A percentile compares a stretch with the other conserved stretches of the same genome.
Conservation (phyloP, 2,113 vertebrate genomes). For the Amphilophus citrinellus region DNA sequence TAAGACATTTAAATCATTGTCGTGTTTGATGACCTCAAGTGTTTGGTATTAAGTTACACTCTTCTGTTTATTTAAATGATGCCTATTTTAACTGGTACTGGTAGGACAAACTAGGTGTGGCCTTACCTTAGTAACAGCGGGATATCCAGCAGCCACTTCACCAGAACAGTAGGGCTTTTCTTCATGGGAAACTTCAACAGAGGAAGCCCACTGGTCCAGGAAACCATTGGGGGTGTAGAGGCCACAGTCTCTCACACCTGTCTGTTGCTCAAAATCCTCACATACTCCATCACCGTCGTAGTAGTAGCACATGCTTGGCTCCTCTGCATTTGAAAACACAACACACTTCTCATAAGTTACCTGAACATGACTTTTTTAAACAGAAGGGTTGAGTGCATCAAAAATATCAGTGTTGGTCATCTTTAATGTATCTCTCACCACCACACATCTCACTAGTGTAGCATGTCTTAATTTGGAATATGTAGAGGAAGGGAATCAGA, state of each 20-base stretch:
- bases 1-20: neutral
- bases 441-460: neutral
- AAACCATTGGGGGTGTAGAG: conserved; percentile 95
- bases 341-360: neutral
- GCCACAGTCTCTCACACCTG: conserved; percentile 94
- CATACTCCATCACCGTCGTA: conserved; percentile 96
- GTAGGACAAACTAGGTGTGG: neutral
- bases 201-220: conserved; percentile 95
- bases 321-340: conserved; percentile 79
- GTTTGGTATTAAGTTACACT: neutral
- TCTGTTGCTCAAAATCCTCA: conserved; percentile 96
- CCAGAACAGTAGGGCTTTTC: conserved; percentile 92
- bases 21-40: neutral
- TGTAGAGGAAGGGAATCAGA: conserved; percentile 14
- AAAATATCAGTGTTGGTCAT: neutral
- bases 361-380: neutral
- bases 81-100: neutral
- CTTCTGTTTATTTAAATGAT: neutral
- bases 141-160: conserved; percentile 93
- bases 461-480: conserved; percentile 2
- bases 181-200: conserved; percentile 91
- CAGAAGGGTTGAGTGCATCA: neutral
- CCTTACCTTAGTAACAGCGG: conserved; percentile 93
- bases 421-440: neutral
- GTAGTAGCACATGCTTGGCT: conserved; percentile 97